Evolutionary conservation across 2,797 vertebrate genomes (phyloP), one percentile per base, ranked within the genome.

Genomic region (Pipistrellus pygmaeus): DNA sequence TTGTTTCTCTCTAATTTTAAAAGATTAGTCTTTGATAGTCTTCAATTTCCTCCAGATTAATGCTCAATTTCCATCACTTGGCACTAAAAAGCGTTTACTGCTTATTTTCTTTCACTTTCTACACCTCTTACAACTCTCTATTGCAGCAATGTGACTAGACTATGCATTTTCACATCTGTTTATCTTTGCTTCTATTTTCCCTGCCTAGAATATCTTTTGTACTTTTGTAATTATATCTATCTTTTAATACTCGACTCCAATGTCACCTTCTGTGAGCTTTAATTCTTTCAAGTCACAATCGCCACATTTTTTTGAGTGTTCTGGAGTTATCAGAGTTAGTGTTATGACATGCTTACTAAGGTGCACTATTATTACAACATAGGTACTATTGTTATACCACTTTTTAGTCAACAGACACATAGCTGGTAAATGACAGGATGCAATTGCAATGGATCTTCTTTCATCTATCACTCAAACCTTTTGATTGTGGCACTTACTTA

Each of bases 1-100:
- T 41, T 90, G 30, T 85, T 90, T 96, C 25, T 48, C 78, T 84
- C 53, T 88, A 85, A 90, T 80, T 91, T 94, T 80, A 89, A 81
- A 92, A 84, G 57, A 62, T 82, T 69, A 35, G 17, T 78, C 55
- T 91, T 85, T 90, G 73, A 38, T 57, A 48, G 41, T 78, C 71
- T 77, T 77, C 18, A 76, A 0, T 77, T 85, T 90, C 44, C 38
- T 93, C 60, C 20, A 32, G 55, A 75, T 51, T 32, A 35, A 71
- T 62, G 46, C 76, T 85, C n/a, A 72, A 3, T 85, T 83, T 30
- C 35, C 12, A 38, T 69, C 41, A 27, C 14, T 83, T 88, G 75
- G 64, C 51, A 72, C 41, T 73, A 44, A 71, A 41, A 41, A 23
- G 4, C 32, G 75, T 86, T 82, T 35, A 60, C 38, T 55, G 27